Base-by-base conservation (phyloP, 2,113 vertebrate species). In the Erythrocercus mccallii region DNA sequence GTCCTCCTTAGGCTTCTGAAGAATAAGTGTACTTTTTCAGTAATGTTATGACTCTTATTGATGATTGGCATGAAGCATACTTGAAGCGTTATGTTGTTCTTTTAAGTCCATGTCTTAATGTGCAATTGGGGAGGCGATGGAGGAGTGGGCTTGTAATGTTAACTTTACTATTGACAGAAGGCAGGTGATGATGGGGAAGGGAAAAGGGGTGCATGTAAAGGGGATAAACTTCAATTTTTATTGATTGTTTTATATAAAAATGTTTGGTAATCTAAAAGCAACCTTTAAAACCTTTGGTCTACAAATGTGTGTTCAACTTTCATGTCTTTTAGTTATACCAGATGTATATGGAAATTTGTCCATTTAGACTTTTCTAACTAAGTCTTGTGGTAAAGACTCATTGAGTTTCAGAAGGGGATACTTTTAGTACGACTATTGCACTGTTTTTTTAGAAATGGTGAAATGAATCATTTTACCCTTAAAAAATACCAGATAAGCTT, bases 21-120 rank as follows among this genome's bases (percentile, higher is more conserved):
- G 97, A 97, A 97, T 96, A 97, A 98, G 90, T 98, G 97, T 98
- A 97, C 97, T 96, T 97, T 96, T 98, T 93, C 97, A 98, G 97
- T 98, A 98, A 98, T 96, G 97, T 98, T 97, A 96, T 94, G 97
- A 97, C 92, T 97, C 96, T 97, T 97, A 91, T 89, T 96, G 96
- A 97, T 57, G 97, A 97, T 97, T 96, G 97, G 96, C 97, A 97
- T 97, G 97, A 97, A 97, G 91, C 76, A 95, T 98, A 98, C 97
- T 98, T 98, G 98, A 98, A 98, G 86, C 68, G 3, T 96, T 98
- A 88, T 89, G 95, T 96, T 98, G 91, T 96, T 97, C 73, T 97
- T 92, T 91, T 95, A 86, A 96, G 92, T 97, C 92, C 66, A 42
- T 95, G 95, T 97, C 81, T 98, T 95, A 94, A 93, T 98, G 97